Evolutionary conservation across 2,113 vertebrate species (phyloP).

Genomic region (Cnemophilus loriae): DNA sequence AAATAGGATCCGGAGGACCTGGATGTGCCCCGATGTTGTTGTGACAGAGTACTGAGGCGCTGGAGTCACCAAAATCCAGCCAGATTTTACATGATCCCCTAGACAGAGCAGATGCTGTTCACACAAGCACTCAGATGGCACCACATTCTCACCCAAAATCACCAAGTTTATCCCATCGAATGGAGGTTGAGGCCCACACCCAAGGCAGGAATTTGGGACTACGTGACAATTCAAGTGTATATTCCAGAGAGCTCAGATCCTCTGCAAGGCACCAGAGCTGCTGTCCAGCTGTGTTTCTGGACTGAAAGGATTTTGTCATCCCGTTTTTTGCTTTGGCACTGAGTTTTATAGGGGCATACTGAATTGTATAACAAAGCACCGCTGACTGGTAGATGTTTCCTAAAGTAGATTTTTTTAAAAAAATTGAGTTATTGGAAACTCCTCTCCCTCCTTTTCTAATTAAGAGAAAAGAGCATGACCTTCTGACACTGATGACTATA

Average conservation of each 20-base stretch:
- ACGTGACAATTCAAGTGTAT: not conserved
- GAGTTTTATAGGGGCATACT: not conserved
- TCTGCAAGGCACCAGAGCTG: not conserved
- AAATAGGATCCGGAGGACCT: not conserved
- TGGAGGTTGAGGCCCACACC: not conserved
- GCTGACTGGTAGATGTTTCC: not conserved
- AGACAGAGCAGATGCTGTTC: not conserved
- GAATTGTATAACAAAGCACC: not conserved
- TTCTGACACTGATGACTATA: not conserved
- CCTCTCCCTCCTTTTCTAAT: accelerated
- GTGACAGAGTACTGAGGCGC: not conserved
- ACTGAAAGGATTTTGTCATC: not conserved
- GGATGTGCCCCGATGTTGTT: not conserved
- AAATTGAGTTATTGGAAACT: not conserved
- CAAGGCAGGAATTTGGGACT: not conserved
- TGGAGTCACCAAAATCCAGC: not conserved
- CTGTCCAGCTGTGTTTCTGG: not conserved
- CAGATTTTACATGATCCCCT: not conserved
- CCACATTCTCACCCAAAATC: not conserved
- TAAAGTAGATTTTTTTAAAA: not conserved
- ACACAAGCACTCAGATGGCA: not conserved
- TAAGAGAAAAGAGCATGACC: not conserved
- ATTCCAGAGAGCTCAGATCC: not conserved
- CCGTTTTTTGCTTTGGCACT: not conserved
- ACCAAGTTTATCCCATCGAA: not conserved